Evolutionary conservation across 2,113 vertebrate genomes (phyloP), one percentile per base, ranked within the genome.

Genomic region (Pagrus major): DNA sequence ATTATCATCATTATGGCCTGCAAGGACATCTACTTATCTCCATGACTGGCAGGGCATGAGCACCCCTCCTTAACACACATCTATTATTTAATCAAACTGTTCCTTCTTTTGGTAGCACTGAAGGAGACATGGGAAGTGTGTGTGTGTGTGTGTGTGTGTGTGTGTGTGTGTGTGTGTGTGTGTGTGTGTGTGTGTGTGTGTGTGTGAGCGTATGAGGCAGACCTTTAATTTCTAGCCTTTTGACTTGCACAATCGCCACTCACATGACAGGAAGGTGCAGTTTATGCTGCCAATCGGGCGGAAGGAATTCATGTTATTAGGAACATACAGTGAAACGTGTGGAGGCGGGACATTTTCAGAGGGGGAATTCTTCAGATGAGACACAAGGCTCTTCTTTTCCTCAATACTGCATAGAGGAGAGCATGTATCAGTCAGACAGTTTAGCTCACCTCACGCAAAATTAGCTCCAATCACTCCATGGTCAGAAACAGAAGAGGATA

Each of bases 1-100:
- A 99, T 99, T 98, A 99, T 97, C 96, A 96, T 98, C 96, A 99
- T 99, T 98, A 98, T 84, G 95, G 96, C 94, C 96, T 77, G 94
- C 95, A 94, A 96, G 96, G 95, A 97, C 96, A 96, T 97, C 96
- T 97, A 96, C 95, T 97, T 97, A 97, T 97, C 96, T 96, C 96
- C 94, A 93, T 96, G 97, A 98, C 96, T 97, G 97, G 96, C 96
- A 98, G 93, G 89, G 91, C 96, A 96, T 94, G 90, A 96, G 93
- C 94, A 93, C 93, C 90, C 92, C 95, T 95, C 93, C 94, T 95
- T 94, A 97, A 96, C 97, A 96, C 96, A 96, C 96, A 97, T 97
- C 96, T 97, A 98, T 98, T 99, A 99, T 97, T 99, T 96, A 97
- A 98, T 97, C 97, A 99, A 97, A 97, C 96, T 95, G 89, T 94